Percentiles rank a stretch among this genome's conserved stretches.
These are phyloP conservation scores for Cynodonichthys magdalenae DNA, from an alignment of 2,797 vertebrate species.

Conservation along the genomic window DNA sequence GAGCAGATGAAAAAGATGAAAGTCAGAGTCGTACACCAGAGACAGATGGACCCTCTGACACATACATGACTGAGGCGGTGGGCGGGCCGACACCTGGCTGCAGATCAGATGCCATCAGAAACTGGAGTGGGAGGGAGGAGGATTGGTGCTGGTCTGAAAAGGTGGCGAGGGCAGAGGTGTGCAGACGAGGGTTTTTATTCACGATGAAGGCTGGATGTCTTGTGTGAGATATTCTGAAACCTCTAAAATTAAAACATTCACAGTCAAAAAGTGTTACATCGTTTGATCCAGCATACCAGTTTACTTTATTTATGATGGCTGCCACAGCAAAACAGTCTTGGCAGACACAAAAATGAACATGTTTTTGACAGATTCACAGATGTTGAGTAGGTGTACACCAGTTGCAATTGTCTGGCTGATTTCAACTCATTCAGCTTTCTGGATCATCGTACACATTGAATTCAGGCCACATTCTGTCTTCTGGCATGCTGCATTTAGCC, in stretches of 20 bases:
- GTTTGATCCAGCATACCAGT: too few species aligned
- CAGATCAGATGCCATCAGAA: constrained; percentile 34
- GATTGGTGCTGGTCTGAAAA: not conserved
- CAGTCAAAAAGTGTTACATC: too few species aligned
- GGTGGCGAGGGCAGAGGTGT: not conserved
- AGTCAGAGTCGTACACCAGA: constrained; percentile 43
- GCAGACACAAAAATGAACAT: too few species aligned
- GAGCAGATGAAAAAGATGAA: constrained; percentile 60
- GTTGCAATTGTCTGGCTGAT: too few species aligned
- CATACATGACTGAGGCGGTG: constrained; percentile 7
- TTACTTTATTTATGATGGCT: too few species aligned
- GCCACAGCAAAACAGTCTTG: too few species aligned
- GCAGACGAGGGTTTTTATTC: not conserved
- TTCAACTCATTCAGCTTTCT: too few species aligned
- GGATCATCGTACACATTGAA: too few species aligned
- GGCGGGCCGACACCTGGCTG: constrained; percentile 40
- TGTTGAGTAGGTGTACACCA: too few species aligned
- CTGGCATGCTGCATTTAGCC: too few species aligned
- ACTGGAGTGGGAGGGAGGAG: constrained; percentile 12
- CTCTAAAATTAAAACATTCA: not conserved
- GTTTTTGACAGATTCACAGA: too few species aligned
- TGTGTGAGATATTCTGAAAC: not conserved
- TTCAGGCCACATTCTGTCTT: too few species aligned
- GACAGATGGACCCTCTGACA: constrained; percentile 65
- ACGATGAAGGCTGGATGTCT: not conserved